Percentiles rank a stretch among this genome's conserved stretches.
phyloP scores from a whole-genome alignment of 2,113 vertebrate genomes.

The Cephalopterus ornatus region DNA sequence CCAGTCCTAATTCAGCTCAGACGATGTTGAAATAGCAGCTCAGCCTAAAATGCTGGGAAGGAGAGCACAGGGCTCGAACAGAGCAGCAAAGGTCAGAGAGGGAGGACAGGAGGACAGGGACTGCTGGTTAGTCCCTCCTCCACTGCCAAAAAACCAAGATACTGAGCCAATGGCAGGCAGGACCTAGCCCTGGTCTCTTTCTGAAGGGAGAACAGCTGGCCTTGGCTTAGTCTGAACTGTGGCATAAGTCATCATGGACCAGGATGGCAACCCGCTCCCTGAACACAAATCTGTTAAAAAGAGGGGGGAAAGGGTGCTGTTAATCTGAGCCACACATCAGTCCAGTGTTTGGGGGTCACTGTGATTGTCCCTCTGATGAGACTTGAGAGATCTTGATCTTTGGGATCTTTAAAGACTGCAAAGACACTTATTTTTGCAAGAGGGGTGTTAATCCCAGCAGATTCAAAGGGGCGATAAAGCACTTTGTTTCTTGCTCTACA shows the following conservation, averaged over 20 bases:
- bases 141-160: not conserved
- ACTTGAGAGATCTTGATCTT: slow-evolving; percentile 20
- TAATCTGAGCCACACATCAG: not conserved
- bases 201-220: not conserved
- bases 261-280: not conserved
- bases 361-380: not conserved
- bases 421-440: slow-evolving; percentile 28
- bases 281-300: not conserved
- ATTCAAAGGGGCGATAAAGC: slow-evolving; percentile 40
- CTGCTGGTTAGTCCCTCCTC: not conserved
- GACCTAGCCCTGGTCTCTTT: not conserved
- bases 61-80: accelerated
- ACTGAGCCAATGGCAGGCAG: not conserved
- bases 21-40: not conserved
- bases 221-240: not conserved
- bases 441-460: slow-evolving; percentile 45
- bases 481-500: slow-evolving; percentile 48
- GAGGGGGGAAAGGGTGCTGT: not conserved
- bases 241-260: accelerated
- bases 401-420: not conserved
- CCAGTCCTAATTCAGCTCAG: not conserved
- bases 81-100: not conserved
- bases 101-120: not conserved
- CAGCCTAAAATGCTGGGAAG: not conserved
- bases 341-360: not conserved